phyloP scores from a whole-genome alignment of 2,113 vertebrate genomes.

The Phoenicopterus ruber region DNA sequence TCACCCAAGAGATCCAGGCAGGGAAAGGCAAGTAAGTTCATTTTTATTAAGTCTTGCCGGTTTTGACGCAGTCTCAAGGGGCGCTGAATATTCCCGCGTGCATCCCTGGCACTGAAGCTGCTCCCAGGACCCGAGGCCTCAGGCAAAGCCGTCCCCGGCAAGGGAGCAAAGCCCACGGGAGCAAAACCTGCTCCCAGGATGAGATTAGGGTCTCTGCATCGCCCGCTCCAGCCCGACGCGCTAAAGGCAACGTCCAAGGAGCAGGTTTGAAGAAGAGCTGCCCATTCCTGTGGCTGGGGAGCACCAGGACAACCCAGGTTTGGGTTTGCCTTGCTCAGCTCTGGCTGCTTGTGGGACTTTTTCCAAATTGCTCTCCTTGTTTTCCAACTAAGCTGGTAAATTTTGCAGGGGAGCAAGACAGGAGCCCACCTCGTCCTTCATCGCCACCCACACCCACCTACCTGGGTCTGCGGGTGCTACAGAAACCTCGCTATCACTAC shows the following conservation, averaged over 20 bases:
- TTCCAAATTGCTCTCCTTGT: neutral
- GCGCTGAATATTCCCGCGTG: accelerated
- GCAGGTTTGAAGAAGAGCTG: neutral
- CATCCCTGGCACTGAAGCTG: neutral
- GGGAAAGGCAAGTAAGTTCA: neutral
- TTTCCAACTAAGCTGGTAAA: neutral
- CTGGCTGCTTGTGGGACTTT: neutral
- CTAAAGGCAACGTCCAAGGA: neutral
- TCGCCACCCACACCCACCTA: neutral
- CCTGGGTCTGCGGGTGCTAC: neutral
- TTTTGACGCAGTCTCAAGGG: accelerated
- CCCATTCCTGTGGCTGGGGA: neutral
- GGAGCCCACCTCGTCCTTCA: neutral
- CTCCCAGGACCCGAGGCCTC: neutral
- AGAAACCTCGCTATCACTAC: accelerated
- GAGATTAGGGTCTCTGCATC: neutral
- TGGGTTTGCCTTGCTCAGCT: neutral
- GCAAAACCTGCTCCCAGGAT: neutral
- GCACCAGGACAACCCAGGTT: neutral
- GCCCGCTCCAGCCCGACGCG: too few relatives aligned
- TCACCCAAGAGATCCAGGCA: neutral
- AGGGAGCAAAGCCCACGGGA: accelerated
- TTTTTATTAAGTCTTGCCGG: neutral
- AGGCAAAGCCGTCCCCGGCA: neutral
- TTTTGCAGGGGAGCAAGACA: neutral